A percentile compares a stretch with the other conserved stretches of the same genome.
phyloP scores from a whole-genome alignment of 2,113 vertebrate genomes.

The Rhynchopsitta pachyrhyncha region DNA sequence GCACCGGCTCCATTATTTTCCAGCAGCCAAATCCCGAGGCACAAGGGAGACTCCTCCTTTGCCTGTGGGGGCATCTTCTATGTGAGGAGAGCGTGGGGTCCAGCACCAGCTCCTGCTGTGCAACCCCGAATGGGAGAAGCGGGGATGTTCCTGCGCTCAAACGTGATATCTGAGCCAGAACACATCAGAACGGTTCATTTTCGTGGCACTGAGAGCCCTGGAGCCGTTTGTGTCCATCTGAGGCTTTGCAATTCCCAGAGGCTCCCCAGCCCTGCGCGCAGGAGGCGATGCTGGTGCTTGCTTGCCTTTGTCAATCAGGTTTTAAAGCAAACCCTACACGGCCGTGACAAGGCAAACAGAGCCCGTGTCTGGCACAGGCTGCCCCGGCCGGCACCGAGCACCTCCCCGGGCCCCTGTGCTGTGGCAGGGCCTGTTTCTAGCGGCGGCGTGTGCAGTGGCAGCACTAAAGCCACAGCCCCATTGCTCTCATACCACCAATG shows the following conservation, averaged over 20 bases:
- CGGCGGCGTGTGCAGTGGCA: not conserved
- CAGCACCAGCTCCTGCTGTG: rapidly evolving
- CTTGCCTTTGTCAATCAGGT: conserved; percentile 6
- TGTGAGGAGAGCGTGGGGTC: not conserved
- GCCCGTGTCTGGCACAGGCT: not conserved
- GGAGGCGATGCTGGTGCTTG: not conserved
- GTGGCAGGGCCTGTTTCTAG: not conserved
- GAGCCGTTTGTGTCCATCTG: rapidly evolving
- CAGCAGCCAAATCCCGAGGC: not conserved
- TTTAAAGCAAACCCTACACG: not conserved
- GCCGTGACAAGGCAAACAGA: not conserved
- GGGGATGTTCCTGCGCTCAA: not conserved
- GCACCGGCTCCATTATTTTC: not conserved
- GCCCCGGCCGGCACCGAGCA: not conserved
- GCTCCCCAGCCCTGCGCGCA: not conserved
- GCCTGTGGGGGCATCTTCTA: rapidly evolving
- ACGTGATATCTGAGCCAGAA: rapidly evolving
- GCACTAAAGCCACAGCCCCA: not conserved
- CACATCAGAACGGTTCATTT: not conserved
- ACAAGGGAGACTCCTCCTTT: not conserved
- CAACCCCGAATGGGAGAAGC: not conserved
- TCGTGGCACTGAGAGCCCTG: not conserved
- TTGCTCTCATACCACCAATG: not conserved
- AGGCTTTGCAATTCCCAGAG: not conserved
- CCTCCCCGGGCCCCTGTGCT: not conserved